Percentiles rank a stretch among this genome's conserved stretches.
Evolutionary conservation across 2,888 invertebrate genomes (phyloP).

Genomic region (Ophonus ardosiacus): DNA sequence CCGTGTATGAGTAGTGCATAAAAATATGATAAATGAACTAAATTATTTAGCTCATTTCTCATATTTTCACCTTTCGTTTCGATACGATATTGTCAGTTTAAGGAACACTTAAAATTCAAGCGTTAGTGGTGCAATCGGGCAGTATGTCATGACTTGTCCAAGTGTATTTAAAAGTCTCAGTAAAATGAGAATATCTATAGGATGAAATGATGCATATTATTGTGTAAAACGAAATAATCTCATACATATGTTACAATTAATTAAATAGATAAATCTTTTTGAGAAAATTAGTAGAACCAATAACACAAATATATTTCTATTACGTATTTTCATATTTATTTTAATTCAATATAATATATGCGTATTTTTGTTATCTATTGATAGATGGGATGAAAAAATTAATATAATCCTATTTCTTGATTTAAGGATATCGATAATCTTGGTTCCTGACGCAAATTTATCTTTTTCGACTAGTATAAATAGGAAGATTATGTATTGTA

Average conservation of each 20-base stretch:
- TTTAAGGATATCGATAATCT: neutral
- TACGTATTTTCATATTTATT: neutral
- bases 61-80: too few species aligned
- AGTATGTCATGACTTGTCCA: too few species aligned
- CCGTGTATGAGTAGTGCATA: too few species aligned
- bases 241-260: neutral
- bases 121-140: neutral
- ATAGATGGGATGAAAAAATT: neutral
- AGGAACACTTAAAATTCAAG: too few species aligned
- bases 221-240: neutral
- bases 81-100: too few species aligned
- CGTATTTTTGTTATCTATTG: neutral
- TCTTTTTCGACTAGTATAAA: constrained; percentile 3
- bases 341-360: neutral
- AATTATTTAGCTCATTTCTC: too few species aligned
- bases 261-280: neutral
- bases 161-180: neutral
- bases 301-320: neutral
- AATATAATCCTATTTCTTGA: neutral
- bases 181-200: neutral
- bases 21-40: too few species aligned
- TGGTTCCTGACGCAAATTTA: neutral
- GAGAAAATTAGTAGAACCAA: neutral
- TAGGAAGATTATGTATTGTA: neutral
- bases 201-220: neutral